These are phyloP conservation scores for Aphaenogaster floridana DNA, from an alignment of 1,140 invertebrate species.

Conservation along the genomic window DNA sequence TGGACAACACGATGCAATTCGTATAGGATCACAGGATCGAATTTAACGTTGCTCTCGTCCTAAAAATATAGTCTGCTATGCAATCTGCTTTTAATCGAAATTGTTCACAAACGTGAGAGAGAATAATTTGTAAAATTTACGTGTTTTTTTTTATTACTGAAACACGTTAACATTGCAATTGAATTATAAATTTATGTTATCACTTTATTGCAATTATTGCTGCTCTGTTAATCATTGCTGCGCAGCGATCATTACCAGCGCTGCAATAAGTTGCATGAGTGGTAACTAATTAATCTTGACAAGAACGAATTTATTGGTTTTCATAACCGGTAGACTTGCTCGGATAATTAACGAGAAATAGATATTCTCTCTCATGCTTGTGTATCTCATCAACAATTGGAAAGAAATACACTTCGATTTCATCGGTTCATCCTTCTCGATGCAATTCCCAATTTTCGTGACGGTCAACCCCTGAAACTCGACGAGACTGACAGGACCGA, in stretches of 20 bases:
- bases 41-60: background rate
- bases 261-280: slow-evolving; percentile 37
- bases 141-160: background rate
- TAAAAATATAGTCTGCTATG: background rate
- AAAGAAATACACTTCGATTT: background rate
- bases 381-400: background rate
- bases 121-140: background rate
- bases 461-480: background rate
- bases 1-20: background rate
- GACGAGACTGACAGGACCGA: background rate
- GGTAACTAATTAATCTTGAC: slow-evolving; percentile 3
- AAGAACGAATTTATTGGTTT: background rate
- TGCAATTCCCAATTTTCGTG: background rate
- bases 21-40: background rate
- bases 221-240: slow-evolving; percentile 67
- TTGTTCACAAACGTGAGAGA: background rate
- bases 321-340: no score
- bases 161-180: background rate
- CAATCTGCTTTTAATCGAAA: background rate
- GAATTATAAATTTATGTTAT: background rate
- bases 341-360: no score
- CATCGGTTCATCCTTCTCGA: background rate
- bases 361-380: background rate
- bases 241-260: slow-evolving; percentile 68
- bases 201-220: slow-evolving; percentile 42